These are phyloP conservation scores for Acanthornis magna DNA, from an alignment of 2,797 vertebrate genomes.

Conservation along the genomic window DNA sequence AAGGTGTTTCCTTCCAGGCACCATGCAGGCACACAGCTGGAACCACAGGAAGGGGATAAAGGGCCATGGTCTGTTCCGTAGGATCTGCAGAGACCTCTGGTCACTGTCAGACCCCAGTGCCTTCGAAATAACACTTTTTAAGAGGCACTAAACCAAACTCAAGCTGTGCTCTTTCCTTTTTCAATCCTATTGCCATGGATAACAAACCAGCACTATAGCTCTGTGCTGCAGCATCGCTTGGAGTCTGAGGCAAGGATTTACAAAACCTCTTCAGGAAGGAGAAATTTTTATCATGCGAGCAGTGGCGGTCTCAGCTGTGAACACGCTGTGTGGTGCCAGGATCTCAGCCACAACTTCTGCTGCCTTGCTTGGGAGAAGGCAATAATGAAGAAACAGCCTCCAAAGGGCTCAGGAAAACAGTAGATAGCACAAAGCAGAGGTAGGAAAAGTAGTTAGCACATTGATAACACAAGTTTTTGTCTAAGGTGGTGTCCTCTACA, in stretches of 20 bases:
- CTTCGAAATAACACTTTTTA: background rate
- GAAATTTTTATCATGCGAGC: background rate
- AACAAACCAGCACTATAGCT: background rate
- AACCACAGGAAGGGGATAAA: background rate
- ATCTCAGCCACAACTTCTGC: background rate
- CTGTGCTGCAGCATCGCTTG: background rate
- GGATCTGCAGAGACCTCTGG: background rate
- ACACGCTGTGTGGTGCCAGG: background rate
- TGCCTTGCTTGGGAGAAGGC: background rate
- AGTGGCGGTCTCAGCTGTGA: background rate
- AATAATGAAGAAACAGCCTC: background rate
- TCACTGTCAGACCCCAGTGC: background rate
- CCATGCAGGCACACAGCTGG: background rate
- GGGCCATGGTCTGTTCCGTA: background rate
- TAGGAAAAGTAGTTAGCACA: background rate
- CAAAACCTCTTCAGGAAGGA: background rate
- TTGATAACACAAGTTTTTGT: background rate
- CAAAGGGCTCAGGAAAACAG: background rate
- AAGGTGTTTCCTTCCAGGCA: background rate
- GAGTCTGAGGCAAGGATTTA: background rate
- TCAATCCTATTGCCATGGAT: background rate
- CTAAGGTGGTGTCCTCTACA: background rate
- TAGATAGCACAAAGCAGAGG: background rate
- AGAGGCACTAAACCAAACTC: background rate
- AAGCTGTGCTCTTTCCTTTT: background rate